Base-by-base conservation (phyloP, 1,140 invertebrate species). In the Oncopodura yosiiana region DNA sequence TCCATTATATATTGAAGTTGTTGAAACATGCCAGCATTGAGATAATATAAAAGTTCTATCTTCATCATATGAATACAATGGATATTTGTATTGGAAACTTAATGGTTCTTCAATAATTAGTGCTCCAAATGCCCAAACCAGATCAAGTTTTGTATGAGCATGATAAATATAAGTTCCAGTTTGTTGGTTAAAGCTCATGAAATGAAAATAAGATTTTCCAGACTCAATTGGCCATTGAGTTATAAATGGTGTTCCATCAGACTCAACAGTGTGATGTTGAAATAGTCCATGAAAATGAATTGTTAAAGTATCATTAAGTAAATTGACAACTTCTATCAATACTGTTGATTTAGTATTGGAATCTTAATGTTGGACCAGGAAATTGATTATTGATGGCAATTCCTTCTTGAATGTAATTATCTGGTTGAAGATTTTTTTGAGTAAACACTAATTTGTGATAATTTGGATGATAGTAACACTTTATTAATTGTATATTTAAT, bases 291-390 rank as follows among this genome's bases (percentile, higher is more conserved):
- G 53, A 19, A 43, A 49, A 26, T 56, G 53, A 18, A 56, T 9
- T 0, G 53, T 27, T 16, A 56, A 37, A 29, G 23, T 14, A 8
- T 29, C 8, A 18, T 21, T 4, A 2, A 56, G 23, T 12, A 21
- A 1, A 37, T 56, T 56, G 3, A 30, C 23, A 32, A 41, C 46
- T 14, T 56, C 36, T 2, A 56, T 74, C 29, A 23, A 41, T 43
- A 0, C 49, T n/a, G 1, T n/a, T 24, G 3, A 29, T 39, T 6
- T 24, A 19, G 14, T 41, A n/a, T 18, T 11, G 3, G 9, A 49
- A 34, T 2, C 27, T 2, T 18, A 56, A 27, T 1, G 26, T 18
- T 1, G 30, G 29, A 11, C 45, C 53, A 30, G 53, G 53, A 30
- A 56, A 56, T n/a, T 42, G 3, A 1, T 38, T 38, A 26, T 56